Base-by-base conservation (phyloP, 2,888 invertebrate genomes). In the Drosophila austrosaltans region DNA sequence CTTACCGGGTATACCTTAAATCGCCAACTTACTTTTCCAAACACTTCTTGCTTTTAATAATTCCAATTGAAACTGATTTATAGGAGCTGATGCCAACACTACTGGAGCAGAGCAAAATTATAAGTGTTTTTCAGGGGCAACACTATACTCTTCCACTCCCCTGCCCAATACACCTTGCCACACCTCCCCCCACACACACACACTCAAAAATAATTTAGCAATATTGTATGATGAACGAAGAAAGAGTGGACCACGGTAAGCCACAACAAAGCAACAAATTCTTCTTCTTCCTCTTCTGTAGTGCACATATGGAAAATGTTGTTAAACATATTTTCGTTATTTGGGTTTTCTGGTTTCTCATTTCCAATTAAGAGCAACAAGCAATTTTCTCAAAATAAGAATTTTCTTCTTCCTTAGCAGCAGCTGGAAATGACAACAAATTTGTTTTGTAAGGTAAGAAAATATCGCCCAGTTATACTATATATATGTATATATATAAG, bases 341-440 rank as follows among this genome's bases (percentile, higher is more conserved):
- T 48, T 48, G 25, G 48, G 48, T 48, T 48, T 54, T 30, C 30
- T 30, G 16, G 30, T 54, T 54, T 54, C 54, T 32, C 30, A 30
- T 54, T 30, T 54, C 54, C 30, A 54, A 54, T 54, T 54, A 54
- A 54, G 54, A 54, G 54, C 54, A 54, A 32, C 30, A 54, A 32
- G n/a, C 48, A 48, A 48, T 48, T 48, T 48, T 48, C 48, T 48
- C 48, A 48, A 48, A 48, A 48, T 48, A 25, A 48, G 48, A 25
- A 25, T 48, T 48, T 48, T 48, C 48, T 25, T 25, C 8, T n/a
- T 48, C 54, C 8, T 2, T 30, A 53, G 32, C 30, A 62, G 78
- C 48, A 62, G 78, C 48, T 48, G 48, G 48, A 48, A 48, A 48
- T 48, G 48, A 48, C 48, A 48, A 48, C 48, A 25, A 12, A 48